Conservation (phyloP, 2,113 vertebrate species). For the Octodon degus region DNA sequence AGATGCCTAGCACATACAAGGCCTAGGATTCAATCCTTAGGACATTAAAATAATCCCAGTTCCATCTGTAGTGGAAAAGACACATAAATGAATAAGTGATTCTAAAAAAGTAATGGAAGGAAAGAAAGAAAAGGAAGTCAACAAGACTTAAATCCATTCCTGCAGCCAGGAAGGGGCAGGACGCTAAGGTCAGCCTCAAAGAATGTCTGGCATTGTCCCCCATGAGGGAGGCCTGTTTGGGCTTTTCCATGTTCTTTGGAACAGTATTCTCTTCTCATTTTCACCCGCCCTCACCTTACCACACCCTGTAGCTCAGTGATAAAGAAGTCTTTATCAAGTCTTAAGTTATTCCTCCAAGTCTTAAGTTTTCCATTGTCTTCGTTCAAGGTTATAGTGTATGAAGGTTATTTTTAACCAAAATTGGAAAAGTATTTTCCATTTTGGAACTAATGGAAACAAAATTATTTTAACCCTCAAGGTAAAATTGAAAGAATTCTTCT, state of each 20-base stretch:
- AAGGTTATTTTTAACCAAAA: slow-evolving; percentile 31
- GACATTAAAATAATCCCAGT: background rate
- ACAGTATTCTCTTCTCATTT: background rate
- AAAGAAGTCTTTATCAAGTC: background rate
- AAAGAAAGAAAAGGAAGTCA: background rate
- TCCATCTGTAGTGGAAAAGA: background rate
- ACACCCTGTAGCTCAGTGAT: background rate
- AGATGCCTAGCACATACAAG: background rate
- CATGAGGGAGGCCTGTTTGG: no score
- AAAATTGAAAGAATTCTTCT: background rate
- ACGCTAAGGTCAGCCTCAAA: background rate
- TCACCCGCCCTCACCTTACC: background rate
- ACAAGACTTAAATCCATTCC: background rate
- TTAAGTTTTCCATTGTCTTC: slow-evolving; percentile 19
- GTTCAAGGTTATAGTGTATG: slow-evolving; percentile 13
- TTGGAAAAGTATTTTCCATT: background rate
- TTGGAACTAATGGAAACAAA: background rate
- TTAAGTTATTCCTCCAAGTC: background rate
- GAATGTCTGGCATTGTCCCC: background rate
- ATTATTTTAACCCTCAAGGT: background rate
- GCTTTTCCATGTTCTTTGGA: background rate
- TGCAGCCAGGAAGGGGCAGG: background rate
- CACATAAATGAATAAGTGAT: background rate
- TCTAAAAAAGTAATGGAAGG: no score
- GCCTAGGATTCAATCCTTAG: background rate